These are phyloP conservation scores for Caenorhabditis imperialis DNA, from an alignment of 2,888 invertebrate genomes.

Conservation along the genomic window DNA sequence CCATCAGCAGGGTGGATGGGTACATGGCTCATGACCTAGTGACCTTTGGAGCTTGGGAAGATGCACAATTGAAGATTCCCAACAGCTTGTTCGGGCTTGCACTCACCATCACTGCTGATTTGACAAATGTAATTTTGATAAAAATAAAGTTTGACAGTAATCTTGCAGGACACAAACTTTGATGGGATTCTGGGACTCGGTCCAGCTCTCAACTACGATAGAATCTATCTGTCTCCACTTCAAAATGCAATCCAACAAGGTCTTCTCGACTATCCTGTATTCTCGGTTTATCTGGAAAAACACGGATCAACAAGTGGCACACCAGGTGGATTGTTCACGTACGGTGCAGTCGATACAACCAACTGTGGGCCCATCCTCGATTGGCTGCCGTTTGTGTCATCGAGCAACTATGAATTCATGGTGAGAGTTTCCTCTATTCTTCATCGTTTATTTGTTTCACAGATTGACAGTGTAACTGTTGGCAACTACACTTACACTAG, in stretches of 20 bases:
- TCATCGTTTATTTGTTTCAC: neutral
- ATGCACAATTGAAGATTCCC: slow-evolving; percentile 19
- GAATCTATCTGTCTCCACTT: slow-evolving; percentile 88
- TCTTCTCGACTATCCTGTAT: slow-evolving; percentile 34
- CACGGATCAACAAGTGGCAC: slow-evolving; percentile 19
- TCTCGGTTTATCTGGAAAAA: slow-evolving; percentile 27
- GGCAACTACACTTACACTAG: slow-evolving; percentile 16
- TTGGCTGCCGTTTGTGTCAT: slow-evolving; percentile 30
- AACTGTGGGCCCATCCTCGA: slow-evolving; percentile 29
- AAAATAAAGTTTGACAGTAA: slow-evolving; percentile 4
- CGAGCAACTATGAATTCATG: slow-evolving; percentile 28
- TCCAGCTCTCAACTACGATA: slow-evolving; percentile 44
- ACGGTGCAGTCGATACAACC: slow-evolving; percentile 33
- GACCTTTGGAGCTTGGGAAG: slow-evolving; percentile 26
- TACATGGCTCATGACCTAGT: slow-evolving; percentile 37
- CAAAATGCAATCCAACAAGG: slow-evolving; percentile 89
- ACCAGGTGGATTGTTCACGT: slow-evolving; percentile 29
- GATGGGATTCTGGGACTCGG: slow-evolving; percentile 56
- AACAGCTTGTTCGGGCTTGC: slow-evolving; percentile 30
- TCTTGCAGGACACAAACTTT: slow-evolving; percentile 22
- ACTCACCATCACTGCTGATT: neutral
- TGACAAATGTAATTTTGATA: slow-evolving; percentile 12
- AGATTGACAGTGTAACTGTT: slow-evolving; percentile 20
- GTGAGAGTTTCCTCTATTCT: neutral
- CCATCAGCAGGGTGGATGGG: slow-evolving; percentile 10